phyloP scores from a whole-genome alignment of 1,140 invertebrate species.

The Vanessa tameamea region DNA sequence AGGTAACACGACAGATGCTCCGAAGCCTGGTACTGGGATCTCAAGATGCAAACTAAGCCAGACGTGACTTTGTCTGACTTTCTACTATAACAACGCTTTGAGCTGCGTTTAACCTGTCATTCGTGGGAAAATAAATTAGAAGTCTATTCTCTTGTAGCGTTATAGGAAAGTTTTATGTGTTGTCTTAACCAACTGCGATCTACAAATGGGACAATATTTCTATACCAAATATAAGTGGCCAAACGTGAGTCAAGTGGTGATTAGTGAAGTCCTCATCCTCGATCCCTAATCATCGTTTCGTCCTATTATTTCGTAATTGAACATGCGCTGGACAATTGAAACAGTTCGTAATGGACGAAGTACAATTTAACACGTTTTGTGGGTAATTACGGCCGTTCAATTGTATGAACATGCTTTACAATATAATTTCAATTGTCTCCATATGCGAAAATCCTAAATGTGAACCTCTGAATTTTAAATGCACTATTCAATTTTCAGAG shows the following conservation, averaged over 20 bases:
- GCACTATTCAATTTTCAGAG: constrained; percentile 48
- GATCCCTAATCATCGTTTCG: constrained; percentile 58
- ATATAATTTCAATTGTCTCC: constrained; percentile 55
- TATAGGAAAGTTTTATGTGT: constrained; percentile 36
- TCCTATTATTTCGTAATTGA: constrained; percentile 70
- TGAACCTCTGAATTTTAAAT: constrained; percentile 47
- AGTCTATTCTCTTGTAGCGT: constrained; percentile 15
- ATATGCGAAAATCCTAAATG: constrained; percentile 54
- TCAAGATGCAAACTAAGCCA: constrained; percentile 71
- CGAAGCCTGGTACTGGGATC: constrained; percentile 57
- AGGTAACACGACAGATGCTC: constrained; percentile 67
- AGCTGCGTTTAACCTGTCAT: constrained; percentile 65
- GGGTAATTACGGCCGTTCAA: constrained; percentile 67
- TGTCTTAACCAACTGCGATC: constrained; percentile 22
- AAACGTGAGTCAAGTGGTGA: constrained; percentile 58
- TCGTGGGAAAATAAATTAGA: constrained; percentile 72
- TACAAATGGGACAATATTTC: constrained; percentile 9
- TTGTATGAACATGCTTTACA: constrained; percentile 54
- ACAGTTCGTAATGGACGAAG: constrained; percentile 59
- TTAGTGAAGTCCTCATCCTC: constrained; percentile 66
- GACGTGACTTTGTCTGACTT: constrained; percentile 72
- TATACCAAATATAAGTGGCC: constrained; percentile 22
- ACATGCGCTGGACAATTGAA: constrained; percentile 69
- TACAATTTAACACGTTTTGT: constrained; percentile 67
- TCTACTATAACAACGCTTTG: constrained; percentile 61